A percentile compares a stretch with the other conserved stretches of the same genome.
Conservation (phyloP, 2,797 vertebrate species). For the Lepus townsendii region DNA sequence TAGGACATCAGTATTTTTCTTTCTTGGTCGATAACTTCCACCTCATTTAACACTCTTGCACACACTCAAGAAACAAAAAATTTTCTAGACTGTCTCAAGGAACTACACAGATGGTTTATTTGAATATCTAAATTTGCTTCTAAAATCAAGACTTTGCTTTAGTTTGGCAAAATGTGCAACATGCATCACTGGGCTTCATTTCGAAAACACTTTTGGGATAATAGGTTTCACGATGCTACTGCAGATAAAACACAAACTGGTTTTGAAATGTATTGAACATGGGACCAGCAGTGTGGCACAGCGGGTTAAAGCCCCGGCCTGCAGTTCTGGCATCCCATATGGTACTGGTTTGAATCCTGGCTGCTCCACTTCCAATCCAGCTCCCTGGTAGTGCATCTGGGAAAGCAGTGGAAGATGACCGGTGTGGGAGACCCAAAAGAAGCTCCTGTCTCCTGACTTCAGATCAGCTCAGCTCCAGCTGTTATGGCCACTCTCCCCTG, state of each 20-base stretch:
- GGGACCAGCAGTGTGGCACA: background rate
- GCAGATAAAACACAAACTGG: background rate
- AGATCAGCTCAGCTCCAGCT: too few species aligned
- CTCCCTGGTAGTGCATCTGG: too few species aligned
- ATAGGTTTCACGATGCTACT: constrained; percentile 1
- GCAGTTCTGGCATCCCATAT: too few species aligned
- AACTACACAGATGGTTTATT: constrained; percentile 9
- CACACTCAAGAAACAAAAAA: constrained; percentile 1
- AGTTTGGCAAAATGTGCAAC: background rate
- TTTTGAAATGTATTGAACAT: background rate
- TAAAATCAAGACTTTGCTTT: constrained; percentile 15
- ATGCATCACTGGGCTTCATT: constrained; percentile 20
- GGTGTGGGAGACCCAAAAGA: too few species aligned
- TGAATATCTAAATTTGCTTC: background rate
- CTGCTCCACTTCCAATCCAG: too few species aligned
- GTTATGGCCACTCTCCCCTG: too few species aligned
- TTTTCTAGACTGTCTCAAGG: constrained; percentile 43
- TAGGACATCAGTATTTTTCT: background rate
- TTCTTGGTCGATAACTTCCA: background rate
- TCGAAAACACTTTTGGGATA: constrained; percentile 19
- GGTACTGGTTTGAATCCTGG: too few species aligned
- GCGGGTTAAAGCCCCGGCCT: too few species aligned
- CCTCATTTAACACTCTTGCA: constrained; percentile 17
- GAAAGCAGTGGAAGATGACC: too few species aligned
- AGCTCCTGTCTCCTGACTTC: too few species aligned